Base-by-base conservation (phyloP, 2,888 invertebrate genomes). In the Erpobdella octoculata region DNA sequence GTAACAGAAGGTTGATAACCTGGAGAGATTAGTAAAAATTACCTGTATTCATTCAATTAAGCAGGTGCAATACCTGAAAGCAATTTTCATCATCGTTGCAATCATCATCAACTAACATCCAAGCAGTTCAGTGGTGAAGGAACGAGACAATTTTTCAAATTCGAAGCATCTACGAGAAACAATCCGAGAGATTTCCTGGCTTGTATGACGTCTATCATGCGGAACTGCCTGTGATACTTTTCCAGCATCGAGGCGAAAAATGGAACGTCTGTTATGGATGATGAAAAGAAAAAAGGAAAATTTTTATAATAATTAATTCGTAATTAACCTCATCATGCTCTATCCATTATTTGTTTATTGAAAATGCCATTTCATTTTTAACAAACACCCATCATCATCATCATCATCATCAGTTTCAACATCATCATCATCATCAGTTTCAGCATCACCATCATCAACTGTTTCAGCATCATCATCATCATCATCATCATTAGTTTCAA, bases 71-170 rank as follows among this genome's bases (percentile, higher is more conserved):
- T 41, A 12, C 12, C 12, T 15, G 18, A 41, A 41, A 41, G 18
- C 12, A 41, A 12, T 41, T 18, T 15, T 15, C 46, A 53, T 9
- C 8, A 53, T 48, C 6, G 33, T 9, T 12, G n/a, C 31, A 33
- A 53, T n/a, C 15, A 12, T 18, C 12, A 33, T 4, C 1, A 31
- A 75, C 79, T 78, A 12, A 90, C 87, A 67, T 86, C 86, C 70
- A 90, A 87, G 62, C 92, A 85, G 62, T 88, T 84, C 41, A 86
- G 86, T 0, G 91, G 90, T 70, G 89, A 89, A 0, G 91, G 90
- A 36, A 89, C 85, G 37, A 89, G 88, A 41, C 87, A 84, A 70
- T 88, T 87, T 81, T 90, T 90, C 80, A 92, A 89, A 36, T 88
- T 88, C 31, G 84, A 83, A 69, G 91, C 85, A 72, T 89, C 88